These are phyloP conservation scores for Drosophila sucinea DNA, from an alignment of 1,140 invertebrate species.

Conservation along the genomic window DNA sequence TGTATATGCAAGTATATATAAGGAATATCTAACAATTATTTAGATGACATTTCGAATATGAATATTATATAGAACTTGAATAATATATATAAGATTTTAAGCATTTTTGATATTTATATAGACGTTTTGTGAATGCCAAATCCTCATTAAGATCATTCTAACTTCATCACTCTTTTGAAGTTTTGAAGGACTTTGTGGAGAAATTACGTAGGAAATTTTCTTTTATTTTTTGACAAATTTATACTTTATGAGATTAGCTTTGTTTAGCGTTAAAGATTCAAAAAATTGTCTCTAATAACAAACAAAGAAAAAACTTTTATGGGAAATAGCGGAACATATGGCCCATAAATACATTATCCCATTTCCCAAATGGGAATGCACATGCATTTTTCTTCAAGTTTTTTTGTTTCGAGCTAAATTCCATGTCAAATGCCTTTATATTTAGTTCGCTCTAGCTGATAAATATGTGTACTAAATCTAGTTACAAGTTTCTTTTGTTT, in stretches of 20 bases:
- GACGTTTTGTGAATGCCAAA: too few relatives aligned
- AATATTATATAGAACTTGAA: too few relatives aligned
- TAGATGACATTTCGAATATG: neutral
- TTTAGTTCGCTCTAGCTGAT: neutral
- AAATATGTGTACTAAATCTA: constrained; percentile 1
- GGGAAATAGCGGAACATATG: constrained; percentile 29
- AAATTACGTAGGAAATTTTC: too few relatives aligned
- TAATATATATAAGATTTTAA: too few relatives aligned
- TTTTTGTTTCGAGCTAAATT: constrained; percentile 58
- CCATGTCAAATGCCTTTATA: constrained; percentile 42
- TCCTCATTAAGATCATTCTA: too few relatives aligned
- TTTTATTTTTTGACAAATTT: too few relatives aligned
- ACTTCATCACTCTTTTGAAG: too few relatives aligned
- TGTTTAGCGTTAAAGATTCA: neutral
- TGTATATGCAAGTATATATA: too few relatives aligned
- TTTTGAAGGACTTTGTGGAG: too few relatives aligned
- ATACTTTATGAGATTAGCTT: too few relatives aligned
- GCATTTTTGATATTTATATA: too few relatives aligned
- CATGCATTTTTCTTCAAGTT: constrained; percentile 36
- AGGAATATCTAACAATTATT: neutral
- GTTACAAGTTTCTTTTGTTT: neutral
- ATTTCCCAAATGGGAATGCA: neutral
- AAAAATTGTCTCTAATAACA: neutral
- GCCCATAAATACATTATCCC: constrained; percentile 20
- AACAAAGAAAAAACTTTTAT: neutral